Conservation (phyloP, 2,113 vertebrate genomes). For the Nycticryphes semicollaris region DNA sequence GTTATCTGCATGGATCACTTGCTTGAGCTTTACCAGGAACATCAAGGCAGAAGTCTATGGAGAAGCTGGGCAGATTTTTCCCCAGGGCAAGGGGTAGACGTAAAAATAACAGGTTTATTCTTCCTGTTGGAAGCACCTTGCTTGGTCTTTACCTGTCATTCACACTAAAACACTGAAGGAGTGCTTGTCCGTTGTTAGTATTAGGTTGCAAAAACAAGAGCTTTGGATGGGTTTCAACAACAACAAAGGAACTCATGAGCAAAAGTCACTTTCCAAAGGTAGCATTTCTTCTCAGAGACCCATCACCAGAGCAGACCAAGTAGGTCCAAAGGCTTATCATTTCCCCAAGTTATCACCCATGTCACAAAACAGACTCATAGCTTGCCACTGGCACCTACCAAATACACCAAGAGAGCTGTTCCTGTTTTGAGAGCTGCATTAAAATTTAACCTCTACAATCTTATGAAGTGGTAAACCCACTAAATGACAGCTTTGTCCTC, state of each 20-base stretch:
- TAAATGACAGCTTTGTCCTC: background rate
- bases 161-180: background rate
- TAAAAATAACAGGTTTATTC: background rate
- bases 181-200: background rate
- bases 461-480: background rate
- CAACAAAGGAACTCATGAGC: background rate
- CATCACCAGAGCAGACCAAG: background rate
- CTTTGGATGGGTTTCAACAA: background rate
- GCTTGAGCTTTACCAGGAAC: background rate
- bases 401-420: background rate
- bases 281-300: background rate
- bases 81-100: background rate
- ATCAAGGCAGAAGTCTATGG: background rate
- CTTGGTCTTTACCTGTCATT: background rate
- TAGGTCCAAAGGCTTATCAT: background rate
- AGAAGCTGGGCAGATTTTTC: background rate
- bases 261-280: background rate
- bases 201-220: background rate
- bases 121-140: background rate
- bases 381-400: background rate
- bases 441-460: background rate
- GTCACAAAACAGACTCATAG: background rate
- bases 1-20: background rate
- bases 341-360: no score
- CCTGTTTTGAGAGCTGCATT: background rate